A percentile compares a stretch with the other conserved stretches of the same genome.
phyloP scores from a whole-genome alignment of 2,888 invertebrate species.

The Epinotia nisella region DNA sequence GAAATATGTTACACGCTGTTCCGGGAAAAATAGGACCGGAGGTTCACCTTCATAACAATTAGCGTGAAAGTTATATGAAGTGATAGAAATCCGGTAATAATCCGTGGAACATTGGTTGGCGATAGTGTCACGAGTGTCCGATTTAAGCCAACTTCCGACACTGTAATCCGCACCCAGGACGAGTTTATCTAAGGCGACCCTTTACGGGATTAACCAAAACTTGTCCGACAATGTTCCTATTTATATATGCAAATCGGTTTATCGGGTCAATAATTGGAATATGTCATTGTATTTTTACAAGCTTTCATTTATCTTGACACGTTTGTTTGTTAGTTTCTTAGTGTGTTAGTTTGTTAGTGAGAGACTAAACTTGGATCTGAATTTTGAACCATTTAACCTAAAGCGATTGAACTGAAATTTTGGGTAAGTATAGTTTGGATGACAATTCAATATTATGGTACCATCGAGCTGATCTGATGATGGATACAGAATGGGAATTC shows the following conservation, averaged over 20 bases:
- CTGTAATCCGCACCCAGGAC: conserved; percentile 63
- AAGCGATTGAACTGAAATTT: too few relatives aligned
- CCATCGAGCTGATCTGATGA: too few relatives aligned
- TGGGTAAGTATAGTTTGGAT: too few relatives aligned
- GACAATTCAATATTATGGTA: too few relatives aligned
- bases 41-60: conserved; percentile 50
- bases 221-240: conserved; percentile 73
- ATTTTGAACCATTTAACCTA: too few relatives aligned
- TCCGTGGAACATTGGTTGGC: conserved; percentile 70
- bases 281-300: neutral
- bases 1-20: neutral
- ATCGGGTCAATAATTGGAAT: conserved; percentile 37
- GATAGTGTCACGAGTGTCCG: conserved; percentile 74
- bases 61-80: conserved; percentile 61
- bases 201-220: conserved; percentile 77
- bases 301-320: neutral
- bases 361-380: too few relatives aligned
- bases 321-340: too few relatives aligned
- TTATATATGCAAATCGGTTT: conserved; percentile 64
- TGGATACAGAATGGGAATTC: too few relatives aligned
- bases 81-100: conserved; percentile 69
- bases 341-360: too few relatives aligned
- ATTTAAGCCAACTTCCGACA: conserved; percentile 72
- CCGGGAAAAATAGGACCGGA: neutral
- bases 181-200: conserved; percentile 75